Evolutionary conservation across 2,113 vertebrate species (phyloP).

Genomic region (Hypomesus transpacificus): DNA sequence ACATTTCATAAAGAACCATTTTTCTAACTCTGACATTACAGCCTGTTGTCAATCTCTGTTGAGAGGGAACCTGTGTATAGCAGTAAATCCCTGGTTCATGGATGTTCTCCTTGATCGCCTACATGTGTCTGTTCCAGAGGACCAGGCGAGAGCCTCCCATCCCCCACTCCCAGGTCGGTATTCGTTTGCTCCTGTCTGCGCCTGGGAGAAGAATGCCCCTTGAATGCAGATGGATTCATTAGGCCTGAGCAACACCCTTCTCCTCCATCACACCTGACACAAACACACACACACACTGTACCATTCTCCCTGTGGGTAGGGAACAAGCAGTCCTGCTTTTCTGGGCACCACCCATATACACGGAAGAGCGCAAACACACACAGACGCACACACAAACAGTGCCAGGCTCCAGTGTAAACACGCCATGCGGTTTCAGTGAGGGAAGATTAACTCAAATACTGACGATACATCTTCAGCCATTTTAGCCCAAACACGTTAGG

Average conservation of each 20-base stretch:
- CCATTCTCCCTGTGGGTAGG: conserved; percentile 49
- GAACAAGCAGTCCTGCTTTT: conserved; percentile 60
- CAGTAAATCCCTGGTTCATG: conserved; percentile 22
- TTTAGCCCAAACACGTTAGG: conserved; percentile 62
- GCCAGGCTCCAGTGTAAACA: conserved; percentile 58
- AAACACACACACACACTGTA: conserved; percentile 49
- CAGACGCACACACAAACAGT: conserved; percentile 5
- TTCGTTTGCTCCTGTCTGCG: conserved; percentile 63
- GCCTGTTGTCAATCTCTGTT: not conserved
- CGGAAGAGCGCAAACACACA: conserved; percentile 5
- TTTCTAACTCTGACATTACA: too few relatives aligned
- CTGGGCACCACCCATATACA: conserved; percentile 34
- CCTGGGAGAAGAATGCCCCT: conserved; percentile 57
- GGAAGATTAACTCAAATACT: conserved; percentile 61
- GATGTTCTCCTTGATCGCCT: conserved; percentile 24
- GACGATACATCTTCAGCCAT: conserved; percentile 57
- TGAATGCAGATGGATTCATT: conserved; percentile 78
- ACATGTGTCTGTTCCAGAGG: conserved; percentile 40
- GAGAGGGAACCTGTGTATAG: not conserved
- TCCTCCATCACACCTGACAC: conserved; percentile 71
- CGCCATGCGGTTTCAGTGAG: conserved; percentile 61
- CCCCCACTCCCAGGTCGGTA: conserved; percentile 57
- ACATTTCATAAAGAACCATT: too few relatives aligned
- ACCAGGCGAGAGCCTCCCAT: conserved; percentile 29
- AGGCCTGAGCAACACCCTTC: conserved; percentile 69